Conservation (phyloP, 1,140 invertebrate species). For the Dreissena polymorpha region DNA sequence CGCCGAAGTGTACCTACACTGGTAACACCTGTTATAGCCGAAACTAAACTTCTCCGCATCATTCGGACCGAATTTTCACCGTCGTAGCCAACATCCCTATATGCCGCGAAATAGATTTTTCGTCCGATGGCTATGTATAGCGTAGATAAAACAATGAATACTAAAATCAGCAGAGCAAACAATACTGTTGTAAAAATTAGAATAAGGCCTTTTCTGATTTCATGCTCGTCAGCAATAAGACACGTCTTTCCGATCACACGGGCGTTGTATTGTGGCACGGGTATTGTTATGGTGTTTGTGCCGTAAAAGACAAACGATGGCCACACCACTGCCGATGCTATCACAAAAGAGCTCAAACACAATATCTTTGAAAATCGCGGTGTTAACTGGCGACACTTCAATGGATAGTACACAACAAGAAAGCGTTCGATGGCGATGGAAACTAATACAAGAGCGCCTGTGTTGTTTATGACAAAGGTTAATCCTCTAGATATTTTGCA, state of each 20-base stretch:
- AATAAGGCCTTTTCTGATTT: conserved; percentile 7
- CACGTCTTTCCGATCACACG: conserved; percentile 36
- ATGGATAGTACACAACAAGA: conserved; percentile 33
- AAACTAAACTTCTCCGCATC: conserved; percentile 37
- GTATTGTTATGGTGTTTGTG: conserved; percentile 16
- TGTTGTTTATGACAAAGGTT: conserved; percentile 48
- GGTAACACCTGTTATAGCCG: conserved; percentile 30
- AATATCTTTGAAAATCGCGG: conserved; percentile 38
- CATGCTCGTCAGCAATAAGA: conserved; percentile 35
- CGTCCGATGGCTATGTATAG: conserved; percentile 51
- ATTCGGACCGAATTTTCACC: conserved; percentile 11
- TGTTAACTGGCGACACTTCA: conserved; percentile 33
- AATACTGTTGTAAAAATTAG: conserved; percentile 37
- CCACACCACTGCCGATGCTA: conserved; percentile 28
- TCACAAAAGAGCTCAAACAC: conserved; percentile 28
- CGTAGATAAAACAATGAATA: conserved; percentile 17
- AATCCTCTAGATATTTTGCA: conserved; percentile 44
- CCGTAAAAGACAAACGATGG: conserved; percentile 50
- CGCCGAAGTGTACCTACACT: not conserved
- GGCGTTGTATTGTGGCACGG: not conserved
- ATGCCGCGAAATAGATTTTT: conserved; percentile 47
- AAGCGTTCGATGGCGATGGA: conserved; percentile 47
- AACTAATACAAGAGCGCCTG: conserved; percentile 32
- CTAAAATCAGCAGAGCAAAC: conserved; percentile 22
- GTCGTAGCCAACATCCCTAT: conserved; percentile 7